These are phyloP conservation scores for Solen grandis DNA, from an alignment of 1,140 invertebrate genomes.

Conservation along the genomic window DNA sequence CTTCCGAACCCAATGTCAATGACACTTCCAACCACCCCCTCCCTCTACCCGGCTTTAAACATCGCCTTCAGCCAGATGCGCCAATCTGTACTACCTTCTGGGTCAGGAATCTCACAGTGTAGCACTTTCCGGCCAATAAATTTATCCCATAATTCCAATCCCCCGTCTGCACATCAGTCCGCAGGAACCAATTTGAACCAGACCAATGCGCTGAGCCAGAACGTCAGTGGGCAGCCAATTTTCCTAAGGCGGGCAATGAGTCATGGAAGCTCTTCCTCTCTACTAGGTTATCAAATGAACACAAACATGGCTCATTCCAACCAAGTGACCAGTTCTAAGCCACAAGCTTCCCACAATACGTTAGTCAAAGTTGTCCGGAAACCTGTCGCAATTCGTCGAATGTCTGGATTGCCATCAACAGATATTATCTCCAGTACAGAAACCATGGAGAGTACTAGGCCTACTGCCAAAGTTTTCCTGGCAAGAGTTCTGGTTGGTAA, in stretches of 20 bases:
- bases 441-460: not conserved
- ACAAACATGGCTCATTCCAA: not conserved
- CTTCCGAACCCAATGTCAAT: not conserved
- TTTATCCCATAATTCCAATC: not conserved
- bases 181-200: too few relatives aligned
- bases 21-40: slow-evolving; percentile 9
- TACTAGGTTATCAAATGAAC: not conserved
- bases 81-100: too few relatives aligned
- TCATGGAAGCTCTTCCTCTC: not conserved
- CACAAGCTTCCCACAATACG: not conserved
- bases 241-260: too few relatives aligned
- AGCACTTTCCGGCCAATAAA: not conserved
- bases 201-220: not conserved
- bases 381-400: slow-evolving; percentile 13
- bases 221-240: too few relatives aligned
- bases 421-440: slow-evolving; percentile 17
- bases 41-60: slow-evolving; percentile 11
- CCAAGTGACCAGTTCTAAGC: too few relatives aligned
- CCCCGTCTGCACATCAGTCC: not conserved
- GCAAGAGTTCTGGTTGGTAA: slow-evolving; percentile 62
- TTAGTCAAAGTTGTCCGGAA: not conserved
- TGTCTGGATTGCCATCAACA: not conserved
- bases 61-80: slow-evolving; percentile 25
- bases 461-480: slow-evolving; percentile 59
- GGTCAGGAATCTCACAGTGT: too few relatives aligned